These are phyloP conservation scores for Mormoops blainvillei DNA, from an alignment of 2,113 vertebrate species.

Conservation along the genomic window DNA sequence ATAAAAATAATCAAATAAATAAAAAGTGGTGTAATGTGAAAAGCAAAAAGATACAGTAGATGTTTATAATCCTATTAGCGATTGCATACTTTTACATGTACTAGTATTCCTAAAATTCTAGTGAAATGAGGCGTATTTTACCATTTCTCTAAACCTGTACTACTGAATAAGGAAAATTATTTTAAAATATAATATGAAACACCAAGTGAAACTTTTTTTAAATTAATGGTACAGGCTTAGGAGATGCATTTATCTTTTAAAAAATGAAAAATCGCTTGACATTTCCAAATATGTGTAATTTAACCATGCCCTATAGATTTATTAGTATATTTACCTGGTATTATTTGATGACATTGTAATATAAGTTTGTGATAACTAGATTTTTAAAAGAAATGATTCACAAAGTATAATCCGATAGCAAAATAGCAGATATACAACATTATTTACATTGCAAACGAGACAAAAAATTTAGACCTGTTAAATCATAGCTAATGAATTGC, in stretches of 20 bases:
- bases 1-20: slow-evolving; percentile 71
- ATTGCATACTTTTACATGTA: slow-evolving; percentile 67
- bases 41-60: slow-evolving; percentile 62
- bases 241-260: slow-evolving; percentile 62
- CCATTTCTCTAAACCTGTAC: slow-evolving; percentile 57
- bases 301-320: slow-evolving; percentile 76
- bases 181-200: slow-evolving; percentile 69
- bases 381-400: slow-evolving; percentile 77
- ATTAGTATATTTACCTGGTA: slow-evolving; percentile 70
- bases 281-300: slow-evolving; percentile 74
- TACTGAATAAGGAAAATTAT: slow-evolving; percentile 66
- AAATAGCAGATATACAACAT: slow-evolving; percentile 76
- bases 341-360: slow-evolving; percentile 67
- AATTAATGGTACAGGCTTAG: slow-evolving; percentile 68
- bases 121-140: slow-evolving; percentile 59
- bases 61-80: slow-evolving; percentile 63
- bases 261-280: slow-evolving; percentile 69
- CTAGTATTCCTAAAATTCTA: slow-evolving; percentile 72
- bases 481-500: slow-evolving; percentile 62
- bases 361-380: slow-evolving; percentile 64
- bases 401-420: slow-evolving; percentile 71
- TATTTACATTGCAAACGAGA: slow-evolving; percentile 79
- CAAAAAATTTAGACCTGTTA: slow-evolving; percentile 69
- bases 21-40: slow-evolving; percentile 65
- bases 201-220: slow-evolving; percentile 62